Conservation (phyloP, 2,888 invertebrate genomes). For the Odontocolon sp. region DNA sequence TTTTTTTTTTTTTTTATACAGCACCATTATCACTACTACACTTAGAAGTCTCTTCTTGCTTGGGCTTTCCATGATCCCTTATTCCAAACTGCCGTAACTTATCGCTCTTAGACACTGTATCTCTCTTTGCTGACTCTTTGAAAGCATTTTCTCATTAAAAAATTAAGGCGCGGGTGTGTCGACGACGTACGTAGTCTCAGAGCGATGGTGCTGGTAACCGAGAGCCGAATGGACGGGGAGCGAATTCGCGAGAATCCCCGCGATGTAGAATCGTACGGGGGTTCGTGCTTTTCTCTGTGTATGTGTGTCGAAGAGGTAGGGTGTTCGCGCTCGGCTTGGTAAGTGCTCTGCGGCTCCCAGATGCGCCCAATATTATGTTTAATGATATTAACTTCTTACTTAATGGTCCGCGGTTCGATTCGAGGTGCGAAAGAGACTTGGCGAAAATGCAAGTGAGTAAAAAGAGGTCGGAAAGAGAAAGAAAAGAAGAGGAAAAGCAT, state of each 20-base stretch:
- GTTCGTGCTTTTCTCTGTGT: conserved; percentile 53
- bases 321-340: conserved; percentile 68
- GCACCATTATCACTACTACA: conserved; percentile 9
- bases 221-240: conserved; percentile 57
- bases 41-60: conserved; percentile 39
- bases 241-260: conserved; percentile 61
- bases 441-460: conserved; percentile 36
- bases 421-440: conserved; percentile 76
- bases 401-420: conserved; percentile 81
- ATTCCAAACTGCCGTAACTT: conserved; percentile 74
- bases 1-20: conserved; percentile 28
- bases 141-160: conserved; percentile 87
- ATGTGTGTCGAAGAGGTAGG: conserved; percentile 54
- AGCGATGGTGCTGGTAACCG: conserved; percentile 55
- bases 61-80: conserved; percentile 53
- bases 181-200: conserved; percentile 29
- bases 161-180: conserved; percentile 77
- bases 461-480: conserved; percentile 44
- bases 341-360: conserved; percentile 81
- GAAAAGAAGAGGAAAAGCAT: not conserved
- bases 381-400: conserved; percentile 81
- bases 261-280: conserved; percentile 57
- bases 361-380: conserved; percentile 81
- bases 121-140: conserved; percentile 82
- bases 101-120: conserved; percentile 79